These are phyloP conservation scores for Melanotaenia parkinsoni DNA, from an alignment of 2,797 vertebrate genomes.

Conservation along the genomic window DNA sequence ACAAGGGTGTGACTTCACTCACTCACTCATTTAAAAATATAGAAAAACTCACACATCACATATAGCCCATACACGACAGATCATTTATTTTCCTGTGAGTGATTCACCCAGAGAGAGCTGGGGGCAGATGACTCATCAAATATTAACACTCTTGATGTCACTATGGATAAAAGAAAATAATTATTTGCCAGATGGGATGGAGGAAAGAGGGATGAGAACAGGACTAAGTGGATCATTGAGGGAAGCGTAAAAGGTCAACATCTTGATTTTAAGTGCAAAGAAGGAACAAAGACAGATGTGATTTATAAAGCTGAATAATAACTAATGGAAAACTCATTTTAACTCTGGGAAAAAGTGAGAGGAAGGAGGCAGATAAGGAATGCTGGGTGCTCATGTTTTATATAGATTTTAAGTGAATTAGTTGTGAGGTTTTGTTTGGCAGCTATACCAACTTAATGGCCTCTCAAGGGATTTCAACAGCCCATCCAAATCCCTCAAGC, in stretches of 20 bases:
- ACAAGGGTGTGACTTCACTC: conserved; percentile 44
- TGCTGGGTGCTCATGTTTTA: conserved; percentile 25
- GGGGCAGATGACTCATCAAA: conserved; percentile 54
- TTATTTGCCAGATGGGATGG: conserved; percentile 26
- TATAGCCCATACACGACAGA: conserved; percentile 20
- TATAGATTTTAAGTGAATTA: conserved; percentile 31
- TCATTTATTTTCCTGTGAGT: conserved; percentile 35
- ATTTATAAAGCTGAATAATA: conserved; percentile 31
- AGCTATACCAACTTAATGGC: conserved; percentile 52
- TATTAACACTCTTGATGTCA: conserved; percentile 47
- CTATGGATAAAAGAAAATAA: conserved; percentile 25
- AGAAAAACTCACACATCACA: conserved; percentile 52
- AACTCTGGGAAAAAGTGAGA: conserved; percentile 8
- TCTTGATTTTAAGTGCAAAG: conserved; percentile 31
- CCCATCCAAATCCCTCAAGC: conserved; percentile 51
- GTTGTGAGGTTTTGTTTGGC: conserved; percentile 52
- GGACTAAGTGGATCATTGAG: conserved; percentile 36
- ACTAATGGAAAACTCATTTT: conserved; percentile 24
- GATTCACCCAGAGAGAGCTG: conserved; percentile 21
- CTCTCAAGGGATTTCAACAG: conserved; percentile 50
- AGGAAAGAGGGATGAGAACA: conserved; percentile 3
- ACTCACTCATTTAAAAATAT: conserved; percentile 37
- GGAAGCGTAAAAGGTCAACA: conserved; percentile 25
- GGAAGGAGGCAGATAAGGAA: conserved; percentile 17
- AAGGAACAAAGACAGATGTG: conserved; percentile 25